Evolutionary conservation across 1,140 invertebrate species (phyloP), one percentile per base, ranked within the genome.

Genomic region (Cotesia typhae): DNA sequence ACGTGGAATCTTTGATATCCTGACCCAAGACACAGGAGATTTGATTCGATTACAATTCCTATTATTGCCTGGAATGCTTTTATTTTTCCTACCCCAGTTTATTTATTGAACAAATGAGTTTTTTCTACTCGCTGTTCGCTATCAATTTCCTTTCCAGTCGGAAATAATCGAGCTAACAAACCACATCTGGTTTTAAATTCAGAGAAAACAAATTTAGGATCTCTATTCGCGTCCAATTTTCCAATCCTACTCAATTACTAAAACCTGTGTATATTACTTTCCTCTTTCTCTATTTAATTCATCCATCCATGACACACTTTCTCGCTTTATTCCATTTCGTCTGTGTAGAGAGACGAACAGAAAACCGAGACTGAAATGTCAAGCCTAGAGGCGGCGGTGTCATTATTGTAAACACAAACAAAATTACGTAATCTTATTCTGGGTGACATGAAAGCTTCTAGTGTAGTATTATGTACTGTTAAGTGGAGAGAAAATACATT

Each of bases 381-480:
- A 84, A 84, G 81, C 79, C 77, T 77, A 78, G 59, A 83, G 81
- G 81, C 83, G 81, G 77, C 83, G 79, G 82, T 85, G 84, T 86
- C 84, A 83, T 85, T 85, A 47, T 47, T 47, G 83, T 82, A 79
- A 82, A 80, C 84, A 83, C 84, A 85, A 86, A 87, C 83, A 83
- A 81, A 82, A 86, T 86, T 87, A 86, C 82, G 80, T 82, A 83
- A 87, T 87, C 83, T 85, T 85, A 87, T 86, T 86, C 83, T 82
- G 79, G 61, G 65, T 71, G 52, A 79, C 82, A 82, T 85, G 84
- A 87, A 86, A 85, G 84, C 82, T 74, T 78, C 78, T 78, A 82
- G 28, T 28, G 28, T 28, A 28, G 28, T 28, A 28, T 28, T 28
- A 28, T 28, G 28, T 28, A 28, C 28, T 28, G 28, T 28, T 28